Base-by-base conservation (phyloP, 2,113 vertebrate species). In the Eubucco bourcierii region DNA sequence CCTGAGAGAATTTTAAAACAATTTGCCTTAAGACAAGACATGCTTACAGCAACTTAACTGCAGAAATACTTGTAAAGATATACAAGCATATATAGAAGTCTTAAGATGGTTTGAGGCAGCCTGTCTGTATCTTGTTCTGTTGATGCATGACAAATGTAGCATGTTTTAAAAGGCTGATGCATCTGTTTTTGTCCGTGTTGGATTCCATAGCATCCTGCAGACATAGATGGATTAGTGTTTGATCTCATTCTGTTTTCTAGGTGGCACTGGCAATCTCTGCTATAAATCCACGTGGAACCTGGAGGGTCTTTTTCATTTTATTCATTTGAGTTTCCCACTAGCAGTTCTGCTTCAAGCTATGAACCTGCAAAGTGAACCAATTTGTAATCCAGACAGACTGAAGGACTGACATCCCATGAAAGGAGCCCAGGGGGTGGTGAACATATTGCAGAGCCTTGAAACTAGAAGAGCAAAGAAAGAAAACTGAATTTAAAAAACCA, bases 281-380 rank as follows among this genome's bases (percentile, higher is more conserved):
- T 90, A 75, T 88, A 91, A 90, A 94, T 93, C 78, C 50, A 9
- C 80, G 37, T 66, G 80, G 39, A 79, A 73, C 82, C 87, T 88
- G 58, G 73, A 90, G 82, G 82, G 58, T 83, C 2, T 72, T 46
- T 50, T 76, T 95, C 53, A 94, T 90, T 95, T 95, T 76, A 64
- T 92, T 91, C 29, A 46, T 88, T 67, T 50, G 18, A 11, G 11
- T 90, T 85, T 91, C 84, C 73, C 58, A 66, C 90, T 94, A 58
- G 66, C 68, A 7, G 34, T 88, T 92, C 89, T 86, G 53, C 72
- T 83, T 94, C 84, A 90, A 87, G 63, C 75, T 91, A 78, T 84
- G 91, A 88, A 74, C 65, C 72, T 92, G 65, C 87, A 94, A 85
- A 95, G 61, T 68, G 92, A 95, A 96, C 65, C 44, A 20, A 86